Percentiles rank a stretch among this genome's conserved stretches.
phyloP scores from a whole-genome alignment of 2,797 vertebrate genomes.

The Netta rufina region DNA sequence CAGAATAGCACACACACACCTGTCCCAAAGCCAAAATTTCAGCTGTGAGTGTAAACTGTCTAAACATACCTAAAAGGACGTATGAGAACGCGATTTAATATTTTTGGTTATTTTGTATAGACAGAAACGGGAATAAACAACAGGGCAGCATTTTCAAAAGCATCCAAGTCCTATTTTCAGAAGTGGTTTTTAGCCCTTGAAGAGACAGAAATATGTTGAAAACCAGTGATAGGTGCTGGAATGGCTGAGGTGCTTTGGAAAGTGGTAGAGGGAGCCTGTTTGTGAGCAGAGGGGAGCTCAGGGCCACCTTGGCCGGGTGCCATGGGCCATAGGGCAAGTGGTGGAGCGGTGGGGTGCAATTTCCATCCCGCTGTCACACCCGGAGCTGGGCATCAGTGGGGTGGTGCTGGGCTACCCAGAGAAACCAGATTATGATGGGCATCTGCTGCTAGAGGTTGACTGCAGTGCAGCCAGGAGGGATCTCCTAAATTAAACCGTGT shows the following conservation, averaged over 20 bases:
- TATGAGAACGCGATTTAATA: neutral
- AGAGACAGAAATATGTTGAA: neutral
- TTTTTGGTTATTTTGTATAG: neutral
- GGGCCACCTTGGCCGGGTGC: accelerated
- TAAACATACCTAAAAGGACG: neutral
- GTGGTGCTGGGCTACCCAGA: neutral
- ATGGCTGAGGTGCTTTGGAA: accelerated
- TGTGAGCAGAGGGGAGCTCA: neutral
- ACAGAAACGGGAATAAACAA: neutral
- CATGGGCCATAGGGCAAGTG: accelerated
- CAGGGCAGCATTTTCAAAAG: neutral
- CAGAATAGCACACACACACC: neutral
- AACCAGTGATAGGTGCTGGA: neutral
- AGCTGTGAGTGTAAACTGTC: neutral
- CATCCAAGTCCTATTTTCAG: neutral
- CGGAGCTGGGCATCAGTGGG: neutral
- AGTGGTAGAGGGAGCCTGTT: no score
- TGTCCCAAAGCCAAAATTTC: neutral
- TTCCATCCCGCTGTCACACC: neutral
- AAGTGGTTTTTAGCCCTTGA: neutral
- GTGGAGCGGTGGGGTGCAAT: accelerated
- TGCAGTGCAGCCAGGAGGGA: accelerated
- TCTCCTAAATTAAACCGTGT: neutral
- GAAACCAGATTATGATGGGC: accelerated
- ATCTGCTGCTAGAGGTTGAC: neutral